Percentiles rank a stretch among this genome's conserved stretches.
phyloP scores from a whole-genome alignment of 2,113 vertebrate genomes.

The Oncorhynchus kisutch region DNA sequence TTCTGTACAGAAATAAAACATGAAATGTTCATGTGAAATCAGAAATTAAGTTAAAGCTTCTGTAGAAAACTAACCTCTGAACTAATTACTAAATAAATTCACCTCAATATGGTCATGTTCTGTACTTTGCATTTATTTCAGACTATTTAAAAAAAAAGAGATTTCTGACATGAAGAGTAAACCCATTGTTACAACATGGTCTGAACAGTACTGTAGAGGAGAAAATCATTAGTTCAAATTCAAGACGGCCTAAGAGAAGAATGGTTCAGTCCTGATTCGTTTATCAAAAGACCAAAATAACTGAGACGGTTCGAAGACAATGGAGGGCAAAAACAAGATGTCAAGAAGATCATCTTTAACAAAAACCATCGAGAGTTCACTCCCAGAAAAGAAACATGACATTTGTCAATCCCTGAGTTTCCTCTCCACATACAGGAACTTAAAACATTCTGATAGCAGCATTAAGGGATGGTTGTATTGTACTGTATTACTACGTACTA shows the following conservation, averaged over 20 bases:
- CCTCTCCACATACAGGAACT: not conserved
- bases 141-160: not conserved
- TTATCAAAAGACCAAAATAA: not conserved
- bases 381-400: not conserved
- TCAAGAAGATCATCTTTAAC: conserved; percentile 30
- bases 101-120: conserved; percentile 29
- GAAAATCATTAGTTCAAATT: not conserved
- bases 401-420: conserved; percentile 68
- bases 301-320: conserved; percentile 27
- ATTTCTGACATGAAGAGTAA: conserved; percentile 17
- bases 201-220: not conserved
- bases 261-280: not conserved
- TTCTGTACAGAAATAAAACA: conserved; percentile 38
- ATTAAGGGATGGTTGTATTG: not conserved
- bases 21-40: not conserved
- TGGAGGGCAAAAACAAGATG: conserved; percentile 32
- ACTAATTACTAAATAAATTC: not conserved
- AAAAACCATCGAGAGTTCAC: no score
- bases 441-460: not conserved
- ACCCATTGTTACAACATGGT: not conserved
- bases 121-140: not conserved
- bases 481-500: not conserved
- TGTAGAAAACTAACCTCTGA: conserved; percentile 54
- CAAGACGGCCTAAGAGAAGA: not conserved
- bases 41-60: conserved; percentile 68